Base-by-base conservation (phyloP, 2,113 vertebrate genomes). In the Circaetus cinerascens region DNA sequence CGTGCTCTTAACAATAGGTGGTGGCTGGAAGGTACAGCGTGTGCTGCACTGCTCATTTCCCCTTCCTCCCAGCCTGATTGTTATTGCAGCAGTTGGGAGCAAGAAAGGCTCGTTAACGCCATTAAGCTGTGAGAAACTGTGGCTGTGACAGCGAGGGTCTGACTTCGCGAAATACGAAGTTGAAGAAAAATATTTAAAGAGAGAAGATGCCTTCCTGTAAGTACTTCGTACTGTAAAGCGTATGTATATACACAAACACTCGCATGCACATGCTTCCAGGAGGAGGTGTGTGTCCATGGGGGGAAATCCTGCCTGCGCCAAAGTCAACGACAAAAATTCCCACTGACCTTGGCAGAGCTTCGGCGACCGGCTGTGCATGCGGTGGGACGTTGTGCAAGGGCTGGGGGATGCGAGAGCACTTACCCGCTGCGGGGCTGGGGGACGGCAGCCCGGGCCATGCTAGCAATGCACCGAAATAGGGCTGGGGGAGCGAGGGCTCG, bases 21-120 rank as follows among this genome's bases (percentile, higher is more conserved):
- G 96, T 98, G 97, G 97, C 98, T 98, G 95, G 95, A 97, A 98
- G 96, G 97, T 97, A 97, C 98, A 97, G 93, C 6, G 0, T 97
- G 98, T 98, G 95, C 95, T 96, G 8, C 95, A 27, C 93, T 76
- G 96, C 94, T 98, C 97, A 91, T 96, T 98, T 98, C 98, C 98
- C 96, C 93, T 97, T 98, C 97, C 97, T 97, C 94, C 83, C 48
- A 86, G 88, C 79, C 93, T 96, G 86, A 92, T 96, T 97, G 93
- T 97, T 97, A 95, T 95, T 88, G 90, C 90, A 93, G 94, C 51
- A 71, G 83, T 59, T 8, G 0, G 81, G 66, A 95, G 88, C 50
- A 68, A 96, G 74, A 79, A 94, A 74, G 86, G 76, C 84, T 96
- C 96, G 94, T 97, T 93, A 80, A 67, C 66, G 56, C 86, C 88